A percentile compares a stretch with the other conserved stretches of the same genome.
Conservation (phyloP, 1,140 invertebrate genomes). For the Trigoniulus corallinus region DNA sequence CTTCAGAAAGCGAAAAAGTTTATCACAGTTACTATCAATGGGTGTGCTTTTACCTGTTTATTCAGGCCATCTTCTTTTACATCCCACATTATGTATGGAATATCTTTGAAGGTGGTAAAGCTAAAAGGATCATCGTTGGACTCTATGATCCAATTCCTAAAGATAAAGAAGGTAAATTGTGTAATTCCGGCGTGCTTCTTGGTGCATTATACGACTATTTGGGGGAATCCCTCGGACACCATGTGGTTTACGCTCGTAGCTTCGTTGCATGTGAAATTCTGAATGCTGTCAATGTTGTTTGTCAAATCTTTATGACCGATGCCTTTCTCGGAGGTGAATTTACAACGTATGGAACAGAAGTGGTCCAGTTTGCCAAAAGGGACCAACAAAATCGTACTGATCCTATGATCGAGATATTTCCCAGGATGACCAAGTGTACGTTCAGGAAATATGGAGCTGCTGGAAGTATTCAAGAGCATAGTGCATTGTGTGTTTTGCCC, state of each 20-base stretch:
- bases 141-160: constrained; percentile 65
- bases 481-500: constrained; percentile 4
- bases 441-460: constrained; percentile 4
- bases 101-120: constrained; percentile 19
- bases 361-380: constrained; percentile 59
- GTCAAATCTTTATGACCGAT: constrained; percentile 32
- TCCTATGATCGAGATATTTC: constrained; percentile 52
- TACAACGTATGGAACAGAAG: constrained; percentile 33
- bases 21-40: constrained; percentile 94
- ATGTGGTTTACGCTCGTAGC: constrained; percentile 91
- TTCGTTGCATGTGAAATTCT: constrained; percentile 85
- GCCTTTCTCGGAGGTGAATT: constrained; percentile 29
- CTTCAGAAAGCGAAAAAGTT: constrained; percentile 43
- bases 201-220: background rate
- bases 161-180: constrained; percentile 30
- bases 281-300: constrained; percentile 74
- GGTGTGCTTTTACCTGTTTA: constrained; percentile 69
- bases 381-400: constrained; percentile 44
- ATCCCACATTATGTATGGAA: constrained; percentile 59
- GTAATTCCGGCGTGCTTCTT: too few species aligned
- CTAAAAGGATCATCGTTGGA: constrained; percentile 48
- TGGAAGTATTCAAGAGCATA: constrained; percentile 3
- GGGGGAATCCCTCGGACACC: constrained; percentile 35
- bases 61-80: constrained; percentile 22
- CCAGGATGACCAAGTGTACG: constrained; percentile 28